Evolutionary conservation across 1,140 invertebrate genomes (phyloP).

Genomic region (Drosophila bifasciata): DNA sequence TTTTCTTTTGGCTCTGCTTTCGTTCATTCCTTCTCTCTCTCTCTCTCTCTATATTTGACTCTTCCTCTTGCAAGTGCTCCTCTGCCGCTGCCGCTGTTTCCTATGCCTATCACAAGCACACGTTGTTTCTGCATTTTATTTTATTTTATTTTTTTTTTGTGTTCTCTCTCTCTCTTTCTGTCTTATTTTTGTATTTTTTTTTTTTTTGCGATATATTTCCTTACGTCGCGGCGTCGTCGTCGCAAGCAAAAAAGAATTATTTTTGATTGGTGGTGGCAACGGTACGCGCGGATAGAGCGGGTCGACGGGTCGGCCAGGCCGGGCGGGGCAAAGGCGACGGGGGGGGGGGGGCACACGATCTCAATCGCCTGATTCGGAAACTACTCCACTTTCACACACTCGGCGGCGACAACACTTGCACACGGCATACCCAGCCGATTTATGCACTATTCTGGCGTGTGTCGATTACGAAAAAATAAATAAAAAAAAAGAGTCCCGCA

Average conservation of each 20-base stretch:
- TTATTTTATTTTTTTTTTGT: conserved; percentile 44
- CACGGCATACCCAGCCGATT: conserved; percentile 50
- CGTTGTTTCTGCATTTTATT: conserved; percentile 69
- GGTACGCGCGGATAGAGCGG: too few species aligned
- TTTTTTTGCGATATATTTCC: conserved; percentile 1
- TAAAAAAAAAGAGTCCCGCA: conserved; percentile 62
- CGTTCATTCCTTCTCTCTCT: conserved; percentile 9
- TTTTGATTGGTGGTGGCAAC: neutral
- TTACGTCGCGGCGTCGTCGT: conserved; percentile 17
- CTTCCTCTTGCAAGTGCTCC: conserved; percentile 24
- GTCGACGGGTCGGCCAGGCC: too few species aligned
- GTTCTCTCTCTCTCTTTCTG: neutral
- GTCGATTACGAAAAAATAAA: conserved; percentile 72
- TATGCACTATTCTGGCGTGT: conserved; percentile 52
- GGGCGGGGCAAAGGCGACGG: too few species aligned
- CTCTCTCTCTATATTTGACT: too few species aligned
- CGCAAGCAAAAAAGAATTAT: conserved; percentile 17
- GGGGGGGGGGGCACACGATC: conserved; percentile 12
- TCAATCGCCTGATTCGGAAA: conserved; percentile 40
- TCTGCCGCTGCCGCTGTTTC: conserved; percentile 20
- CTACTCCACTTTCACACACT: conserved; percentile 46
- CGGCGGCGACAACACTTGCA: conserved; percentile 23
- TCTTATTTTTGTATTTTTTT: conserved; percentile 20
- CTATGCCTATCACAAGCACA: conserved; percentile 51
- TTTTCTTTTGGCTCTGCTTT: conserved; percentile 3